A percentile compares a stretch with the other conserved stretches of the same genome.
phyloP scores from a whole-genome alignment of 2,113 vertebrate species.

The Microtus ochrogaster region DNA sequence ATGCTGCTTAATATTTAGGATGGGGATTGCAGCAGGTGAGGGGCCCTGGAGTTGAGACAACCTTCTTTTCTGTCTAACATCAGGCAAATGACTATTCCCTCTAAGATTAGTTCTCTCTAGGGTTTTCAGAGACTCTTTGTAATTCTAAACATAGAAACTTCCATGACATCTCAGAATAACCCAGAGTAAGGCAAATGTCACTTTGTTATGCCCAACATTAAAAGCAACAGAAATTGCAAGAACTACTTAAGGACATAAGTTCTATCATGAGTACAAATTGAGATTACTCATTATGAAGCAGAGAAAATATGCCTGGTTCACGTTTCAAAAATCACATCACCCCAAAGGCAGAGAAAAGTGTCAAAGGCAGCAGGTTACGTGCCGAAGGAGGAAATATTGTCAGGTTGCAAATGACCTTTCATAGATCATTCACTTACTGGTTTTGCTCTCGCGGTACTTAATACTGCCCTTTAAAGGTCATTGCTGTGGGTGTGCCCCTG shows the following conservation, averaged over 20 bases:
- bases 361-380: slow-evolving; percentile 65
- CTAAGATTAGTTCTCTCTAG: background rate
- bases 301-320: background rate
- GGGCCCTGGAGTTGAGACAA: accelerated
- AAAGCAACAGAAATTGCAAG: slow-evolving; percentile 29
- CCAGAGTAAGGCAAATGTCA: slow-evolving; percentile 1
- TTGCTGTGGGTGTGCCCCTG: slow-evolving; percentile 63
- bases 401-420: slow-evolving; percentile 79
- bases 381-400: slow-evolving; percentile 76
- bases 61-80: background rate
- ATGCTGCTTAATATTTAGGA: background rate
- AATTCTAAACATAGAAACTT: slow-evolving; percentile 23
- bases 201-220: background rate
- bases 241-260: background rate
- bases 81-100: background rate
- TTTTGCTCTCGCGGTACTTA: slow-evolving; percentile 73
- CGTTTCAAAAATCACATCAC: slow-evolving; percentile 41
- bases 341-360: slow-evolving; percentile 58
- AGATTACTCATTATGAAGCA: slow-evolving; percentile 37
- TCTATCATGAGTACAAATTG: background rate
- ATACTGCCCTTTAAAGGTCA: slow-evolving; percentile 82
- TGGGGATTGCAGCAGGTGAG: background rate
- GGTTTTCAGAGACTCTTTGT: background rate
- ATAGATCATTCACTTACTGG: slow-evolving; percentile 72
- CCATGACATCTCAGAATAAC: slow-evolving; percentile 15